Evolutionary conservation across 2,113 vertebrate species (phyloP).

Genomic region (Microtus montanus): DNA sequence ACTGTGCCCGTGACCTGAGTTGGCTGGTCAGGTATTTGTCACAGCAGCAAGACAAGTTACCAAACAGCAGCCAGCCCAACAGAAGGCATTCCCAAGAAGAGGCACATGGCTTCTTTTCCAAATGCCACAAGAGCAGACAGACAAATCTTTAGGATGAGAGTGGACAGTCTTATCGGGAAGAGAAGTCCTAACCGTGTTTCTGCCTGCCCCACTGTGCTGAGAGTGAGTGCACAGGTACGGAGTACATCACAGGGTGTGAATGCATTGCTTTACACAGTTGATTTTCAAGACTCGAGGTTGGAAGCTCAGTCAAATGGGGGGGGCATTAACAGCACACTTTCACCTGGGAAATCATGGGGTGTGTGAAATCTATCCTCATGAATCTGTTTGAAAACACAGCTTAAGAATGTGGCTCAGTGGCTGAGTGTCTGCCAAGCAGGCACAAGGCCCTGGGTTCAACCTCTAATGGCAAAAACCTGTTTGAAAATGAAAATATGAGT

Average conservation of each 20-base stretch:
- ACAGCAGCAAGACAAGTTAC: not conserved
- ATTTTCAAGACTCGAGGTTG: not conserved
- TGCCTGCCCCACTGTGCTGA: accelerated
- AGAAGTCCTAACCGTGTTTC: not conserved
- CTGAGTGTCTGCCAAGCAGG: not conserved
- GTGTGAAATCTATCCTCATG: not conserved
- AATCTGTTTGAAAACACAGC: not conserved
- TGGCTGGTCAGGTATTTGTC: not conserved
- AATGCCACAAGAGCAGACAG: not conserved
- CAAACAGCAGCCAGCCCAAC: not conserved
- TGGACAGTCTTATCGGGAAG: not conserved
- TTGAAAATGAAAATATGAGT: not conserved
- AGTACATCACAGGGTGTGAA: accelerated
- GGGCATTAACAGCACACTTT: not conserved
- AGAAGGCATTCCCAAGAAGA: not conserved
- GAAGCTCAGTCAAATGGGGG: not conserved
- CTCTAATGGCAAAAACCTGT: not conserved
- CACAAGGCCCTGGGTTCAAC: not conserved
- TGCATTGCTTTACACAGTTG: not conserved
- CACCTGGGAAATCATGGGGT: not conserved
- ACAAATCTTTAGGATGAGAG: not conserved
- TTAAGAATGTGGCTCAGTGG: not conserved
- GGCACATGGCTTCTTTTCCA: not conserved
- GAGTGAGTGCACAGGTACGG: not conserved
- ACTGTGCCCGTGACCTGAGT: not conserved